These are phyloP conservation scores for Trichonephila inaurata DNA, from an alignment of 1,140 invertebrate genomes.

Conservation along the genomic window DNA sequence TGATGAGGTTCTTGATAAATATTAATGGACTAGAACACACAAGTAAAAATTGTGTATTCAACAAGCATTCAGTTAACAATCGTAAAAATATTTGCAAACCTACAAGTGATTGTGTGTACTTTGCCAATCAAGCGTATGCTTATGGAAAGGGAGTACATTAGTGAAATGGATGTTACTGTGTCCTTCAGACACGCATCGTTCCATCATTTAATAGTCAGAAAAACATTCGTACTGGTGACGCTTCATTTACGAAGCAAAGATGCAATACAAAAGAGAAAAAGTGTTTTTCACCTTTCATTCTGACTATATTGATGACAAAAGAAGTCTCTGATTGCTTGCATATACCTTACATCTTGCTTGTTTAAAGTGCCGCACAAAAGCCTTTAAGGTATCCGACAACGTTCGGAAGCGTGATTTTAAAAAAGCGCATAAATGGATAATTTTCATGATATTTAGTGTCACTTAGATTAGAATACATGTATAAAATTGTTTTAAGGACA, in stretches of 20 bases:
- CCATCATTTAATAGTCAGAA: neutral
- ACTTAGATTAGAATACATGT: no score
- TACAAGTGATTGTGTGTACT: neutral
- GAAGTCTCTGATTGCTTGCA: neutral
- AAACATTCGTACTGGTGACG: neutral
- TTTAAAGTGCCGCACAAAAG: no score
- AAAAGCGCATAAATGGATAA: no score
- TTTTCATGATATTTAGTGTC: no score
- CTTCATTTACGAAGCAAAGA: neutral
- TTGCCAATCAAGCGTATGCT: conserved; percentile 9
- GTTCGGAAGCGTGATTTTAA: no score
- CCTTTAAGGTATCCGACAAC: no score
- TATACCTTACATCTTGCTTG: no score
- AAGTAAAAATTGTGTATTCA: neutral
- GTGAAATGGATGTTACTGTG: neutral
- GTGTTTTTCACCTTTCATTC: neutral
- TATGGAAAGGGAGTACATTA: neutral
- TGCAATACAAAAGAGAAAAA: neutral
- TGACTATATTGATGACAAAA: neutral
- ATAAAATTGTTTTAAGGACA: no score
- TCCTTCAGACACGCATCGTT: neutral
- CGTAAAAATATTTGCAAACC: neutral
- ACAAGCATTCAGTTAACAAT: neutral
- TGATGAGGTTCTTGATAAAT: no score
- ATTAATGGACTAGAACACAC: no score